Percentiles rank a stretch among this genome's conserved stretches.
Evolutionary conservation across 2,797 vertebrate genomes (phyloP).

Genomic region (Coregonus suidteri): DNA sequence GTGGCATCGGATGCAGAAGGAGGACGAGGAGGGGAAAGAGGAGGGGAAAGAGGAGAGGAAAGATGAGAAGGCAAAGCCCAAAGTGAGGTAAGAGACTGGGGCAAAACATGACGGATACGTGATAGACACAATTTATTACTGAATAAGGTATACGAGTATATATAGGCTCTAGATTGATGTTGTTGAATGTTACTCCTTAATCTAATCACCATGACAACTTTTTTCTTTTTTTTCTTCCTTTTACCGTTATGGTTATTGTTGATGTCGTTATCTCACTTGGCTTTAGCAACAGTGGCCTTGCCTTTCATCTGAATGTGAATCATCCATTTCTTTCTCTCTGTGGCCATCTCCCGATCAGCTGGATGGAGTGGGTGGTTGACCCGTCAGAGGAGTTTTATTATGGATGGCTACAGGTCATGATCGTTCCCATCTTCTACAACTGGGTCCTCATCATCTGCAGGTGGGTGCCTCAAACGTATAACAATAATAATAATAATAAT

Average conservation of each 20-base stretch:
- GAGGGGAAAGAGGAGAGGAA: slow-evolving; percentile 36
- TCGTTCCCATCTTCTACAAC: slow-evolving; percentile 83
- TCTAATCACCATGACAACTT: too few relatives aligned
- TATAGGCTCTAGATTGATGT: too few relatives aligned
- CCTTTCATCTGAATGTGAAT: too few relatives aligned
- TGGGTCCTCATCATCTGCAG: slow-evolving; percentile 86
- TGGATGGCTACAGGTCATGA: slow-evolving; percentile 85
- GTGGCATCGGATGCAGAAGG: slow-evolving; percentile 58
- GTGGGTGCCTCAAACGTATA: slow-evolving; percentile 72
- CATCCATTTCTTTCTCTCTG: not conserved
- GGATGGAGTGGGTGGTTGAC: slow-evolving; percentile 78
- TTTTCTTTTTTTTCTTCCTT: too few relatives aligned
- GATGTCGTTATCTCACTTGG: too few relatives aligned
- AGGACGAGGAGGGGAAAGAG: slow-evolving; percentile 32
- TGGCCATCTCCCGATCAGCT: slow-evolving; percentile 50
- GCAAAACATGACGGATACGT: not conserved
- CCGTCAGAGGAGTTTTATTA: slow-evolving; percentile 87
- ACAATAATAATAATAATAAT: too few relatives aligned
- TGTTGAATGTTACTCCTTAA: too few relatives aligned
- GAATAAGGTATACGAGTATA: not conserved
- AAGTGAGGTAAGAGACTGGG: slow-evolving; percentile 68
- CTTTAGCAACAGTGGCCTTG: too few relatives aligned
- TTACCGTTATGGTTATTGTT: too few relatives aligned
- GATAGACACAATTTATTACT: not conserved
- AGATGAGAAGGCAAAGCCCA: slow-evolving; percentile 38